phyloP scores from a whole-genome alignment of 2,888 invertebrate genomes.

The Camptogramma bilineatum region DNA sequence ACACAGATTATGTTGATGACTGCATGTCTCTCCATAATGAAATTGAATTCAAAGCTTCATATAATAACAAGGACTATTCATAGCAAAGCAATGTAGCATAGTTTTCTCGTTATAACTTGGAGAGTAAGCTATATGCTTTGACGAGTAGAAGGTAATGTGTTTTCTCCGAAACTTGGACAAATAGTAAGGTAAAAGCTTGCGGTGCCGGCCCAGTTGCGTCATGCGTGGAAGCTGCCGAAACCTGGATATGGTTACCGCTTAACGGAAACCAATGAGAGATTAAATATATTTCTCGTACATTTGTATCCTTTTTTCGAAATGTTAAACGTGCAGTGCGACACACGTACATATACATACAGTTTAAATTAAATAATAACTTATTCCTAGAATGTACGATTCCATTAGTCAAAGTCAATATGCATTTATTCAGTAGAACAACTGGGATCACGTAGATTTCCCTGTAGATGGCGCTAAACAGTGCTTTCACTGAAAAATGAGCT shows the following conservation, averaged over 20 bases:
- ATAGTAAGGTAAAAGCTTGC: constrained; percentile 30
- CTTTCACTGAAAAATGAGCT: too few relatives aligned
- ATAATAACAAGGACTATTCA: neutral
- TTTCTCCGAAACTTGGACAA: constrained; percentile 35
- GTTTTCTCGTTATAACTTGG: constrained; percentile 17
- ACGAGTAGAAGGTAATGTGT: constrained; percentile 21
- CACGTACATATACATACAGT: too few relatives aligned
- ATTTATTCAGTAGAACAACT: too few relatives aligned
- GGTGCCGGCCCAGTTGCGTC: constrained; percentile 37
- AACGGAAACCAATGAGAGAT: neutral
- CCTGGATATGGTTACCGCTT: constrained; percentile 25
- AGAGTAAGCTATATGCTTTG: constrained; percentile 6
- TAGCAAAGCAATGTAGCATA: neutral
- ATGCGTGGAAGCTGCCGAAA: constrained; percentile 28
- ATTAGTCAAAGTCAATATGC: too few relatives aligned
- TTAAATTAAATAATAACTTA: too few relatives aligned
- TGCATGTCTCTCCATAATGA: neutral
- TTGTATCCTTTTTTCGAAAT: too few relatives aligned
- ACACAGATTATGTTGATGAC: neutral
- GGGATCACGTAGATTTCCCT: too few relatives aligned
- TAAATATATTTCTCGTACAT: too few relatives aligned
- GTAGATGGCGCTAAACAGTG: too few relatives aligned
- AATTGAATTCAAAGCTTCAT: constrained; percentile 1
- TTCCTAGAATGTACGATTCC: too few relatives aligned
- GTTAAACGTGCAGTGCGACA: too few relatives aligned